Conservation (phyloP, 1,140 invertebrate genomes). For the Halesus radiatus region DNA sequence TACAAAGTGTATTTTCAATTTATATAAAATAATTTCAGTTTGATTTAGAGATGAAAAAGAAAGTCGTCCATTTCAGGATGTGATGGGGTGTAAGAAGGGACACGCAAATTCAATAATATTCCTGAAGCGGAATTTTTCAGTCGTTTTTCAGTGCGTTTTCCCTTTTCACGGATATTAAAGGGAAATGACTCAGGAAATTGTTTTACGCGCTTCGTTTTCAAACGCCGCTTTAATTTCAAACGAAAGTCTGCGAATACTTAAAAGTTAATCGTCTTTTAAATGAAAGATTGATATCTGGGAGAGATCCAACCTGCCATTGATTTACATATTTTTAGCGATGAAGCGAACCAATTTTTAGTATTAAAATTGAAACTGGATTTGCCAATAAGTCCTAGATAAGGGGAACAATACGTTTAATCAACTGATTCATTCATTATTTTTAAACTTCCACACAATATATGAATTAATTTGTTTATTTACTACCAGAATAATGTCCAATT, state of each 20-base stretch:
- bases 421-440: no score
- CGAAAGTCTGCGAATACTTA: constrained; percentile 16
- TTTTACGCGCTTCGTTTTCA: constrained; percentile 42
- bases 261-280: constrained; percentile 36
- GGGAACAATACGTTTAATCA: no score
- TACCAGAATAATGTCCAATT: no score
- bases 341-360: no score
- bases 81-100: constrained; percentile 17
- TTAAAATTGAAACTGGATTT: no score
- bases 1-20: no score
- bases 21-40: no score
- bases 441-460: no score
- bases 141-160: constrained; percentile 35
- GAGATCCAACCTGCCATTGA: not conserved
- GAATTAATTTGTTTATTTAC: no score
- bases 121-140: constrained; percentile 20
- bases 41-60: not conserved
- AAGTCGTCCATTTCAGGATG: not conserved
- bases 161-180: constrained; percentile 39
- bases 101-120: constrained; percentile 40
- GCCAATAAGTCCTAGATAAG: no score
- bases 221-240: constrained; percentile 28
- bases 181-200: constrained; percentile 44
- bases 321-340: no score
- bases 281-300: constrained; percentile 37